Base-by-base conservation (phyloP, 2,113 vertebrate species). In the Tretioscincus oriximinensis region DNA sequence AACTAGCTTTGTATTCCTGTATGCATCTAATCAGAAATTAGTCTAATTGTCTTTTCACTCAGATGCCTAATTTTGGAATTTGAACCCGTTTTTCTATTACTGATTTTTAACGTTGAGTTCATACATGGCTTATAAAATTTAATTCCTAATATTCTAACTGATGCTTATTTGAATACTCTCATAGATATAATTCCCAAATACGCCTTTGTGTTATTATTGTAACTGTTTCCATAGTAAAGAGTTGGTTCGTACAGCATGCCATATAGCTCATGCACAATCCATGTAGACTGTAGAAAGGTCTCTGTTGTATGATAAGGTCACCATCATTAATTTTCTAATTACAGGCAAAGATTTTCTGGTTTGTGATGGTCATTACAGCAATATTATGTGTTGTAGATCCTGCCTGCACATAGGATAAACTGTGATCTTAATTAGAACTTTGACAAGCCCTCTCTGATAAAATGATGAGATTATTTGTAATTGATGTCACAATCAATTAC, bases 401-500 rank as follows among this genome's bases (percentile, higher is more conserved):
- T 90, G 94, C 92, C 92, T 92, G 90, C 92, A 94, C 94, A 95
- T 95, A 95, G 90, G 94, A 93, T 95, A 92, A 96, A 96, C 94
- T 93, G 93, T 93, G 93, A 92, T 95, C 95, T 96, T 97, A 97
- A 97, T 97, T 97, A 97, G 95, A 96, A 96, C 95, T 96, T 94
- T 97, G 96, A 97, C 96, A 97, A 96, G 95, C 93, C 92, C 90
- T 96, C 93, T 96, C 95, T 91, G 92, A 95, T 96, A 96, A 96
- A 96, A 96, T 97, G 97, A 97, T 96, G 96, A 97, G 96, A 97
- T 97, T 97, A 97, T 96, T 95, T 92, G 90, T 97, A 97, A 97
- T 97, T 97, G 96, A 95, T 97, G 97, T 97, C 97, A 97, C 93
- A 96, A 92, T 96, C 94, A 94, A 97, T 97, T 97, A 97, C 93